phyloP scores from a whole-genome alignment of 2,113 vertebrate genomes.

The Nicator chloris region DNA sequence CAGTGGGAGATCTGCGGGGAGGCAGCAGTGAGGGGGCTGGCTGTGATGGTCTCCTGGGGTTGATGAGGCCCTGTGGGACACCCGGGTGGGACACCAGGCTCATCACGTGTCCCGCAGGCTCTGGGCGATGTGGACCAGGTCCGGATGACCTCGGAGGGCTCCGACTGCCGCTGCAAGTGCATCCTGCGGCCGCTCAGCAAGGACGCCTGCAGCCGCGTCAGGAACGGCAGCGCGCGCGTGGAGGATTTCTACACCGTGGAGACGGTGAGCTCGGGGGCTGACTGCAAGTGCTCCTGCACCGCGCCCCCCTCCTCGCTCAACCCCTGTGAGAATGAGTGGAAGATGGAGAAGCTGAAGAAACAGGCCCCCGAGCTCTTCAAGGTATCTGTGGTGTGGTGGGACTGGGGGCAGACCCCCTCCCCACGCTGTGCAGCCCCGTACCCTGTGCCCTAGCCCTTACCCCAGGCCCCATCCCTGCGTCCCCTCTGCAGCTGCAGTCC shows the following conservation, averaged over 20 bases:
- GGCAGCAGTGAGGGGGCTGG: background rate
- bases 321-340: slow-evolving; percentile 97
- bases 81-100: background rate
- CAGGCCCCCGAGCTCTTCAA: slow-evolving; percentile 92
- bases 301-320: slow-evolving; percentile 94
- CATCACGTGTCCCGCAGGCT: slow-evolving; percentile 52
- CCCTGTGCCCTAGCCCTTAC: background rate
- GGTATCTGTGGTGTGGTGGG: slow-evolving; percentile 53
- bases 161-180: slow-evolving; percentile 96
- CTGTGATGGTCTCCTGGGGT: background rate
- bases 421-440: fast-evolving
- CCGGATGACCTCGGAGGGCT: slow-evolving; percentile 93
- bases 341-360: slow-evolving; percentile 95
- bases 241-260: slow-evolving; percentile 97
- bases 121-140: slow-evolving; percentile 89
- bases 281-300: slow-evolving; percentile 94
- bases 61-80: fast-evolving
- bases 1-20: background rate
- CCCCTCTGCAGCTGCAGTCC: slow-evolving; percentile 84
- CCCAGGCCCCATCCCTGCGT: background rate
- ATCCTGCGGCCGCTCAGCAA: slow-evolving; percentile 92
- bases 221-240: slow-evolving; percentile 75
- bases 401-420: background rate
- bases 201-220: slow-evolving; percentile 86
- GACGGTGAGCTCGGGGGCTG: slow-evolving; percentile 90